Conservation (phyloP, 37 sponge, comb jelly and placozoan genomes). For the Ephydatia muelleri region DNA sequence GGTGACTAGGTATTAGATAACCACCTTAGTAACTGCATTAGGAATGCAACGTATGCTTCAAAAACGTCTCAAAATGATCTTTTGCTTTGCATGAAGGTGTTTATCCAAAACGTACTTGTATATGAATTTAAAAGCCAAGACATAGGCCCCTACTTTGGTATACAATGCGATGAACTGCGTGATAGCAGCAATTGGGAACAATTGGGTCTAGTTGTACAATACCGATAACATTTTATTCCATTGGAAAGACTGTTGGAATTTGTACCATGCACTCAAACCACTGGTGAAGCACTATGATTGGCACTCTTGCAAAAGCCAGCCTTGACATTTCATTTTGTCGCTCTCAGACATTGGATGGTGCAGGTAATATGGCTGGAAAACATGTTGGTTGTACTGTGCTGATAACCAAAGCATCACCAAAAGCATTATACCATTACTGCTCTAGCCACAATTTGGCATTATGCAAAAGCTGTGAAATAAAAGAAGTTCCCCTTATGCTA, state of each 20-base stretch:
- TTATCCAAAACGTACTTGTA: conserved; percentile 1
- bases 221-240: not conserved
- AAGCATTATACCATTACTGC: conserved; percentile 27
- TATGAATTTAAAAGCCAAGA: not conserved
- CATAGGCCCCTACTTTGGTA: not conserved
- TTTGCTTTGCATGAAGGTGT: not conserved
- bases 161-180: conserved; percentile 16
- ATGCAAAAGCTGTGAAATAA: conserved; percentile 10
- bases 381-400: not conserved
- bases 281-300: conserved; percentile 15
- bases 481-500: conserved; percentile 28
- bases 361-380: conserved; percentile 13
- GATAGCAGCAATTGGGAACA: conserved; percentile 20
- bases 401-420: not conserved
- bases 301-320: not conserved
- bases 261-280: not conserved
- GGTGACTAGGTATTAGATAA: conserved; percentile 10
- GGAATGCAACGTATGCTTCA: conserved; percentile 13
- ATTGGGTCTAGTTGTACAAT: conserved; percentile 2
- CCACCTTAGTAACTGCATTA: conserved; percentile 5
- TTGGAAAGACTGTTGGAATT: conserved; percentile 12
- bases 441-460: conserved; percentile 38
- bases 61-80: conserved; percentile 26
- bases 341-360: conserved; percentile 15
- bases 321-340: not conserved